phyloP scores from a whole-genome alignment of 2,113 vertebrate species.

The Fulmarus glacialis region DNA sequence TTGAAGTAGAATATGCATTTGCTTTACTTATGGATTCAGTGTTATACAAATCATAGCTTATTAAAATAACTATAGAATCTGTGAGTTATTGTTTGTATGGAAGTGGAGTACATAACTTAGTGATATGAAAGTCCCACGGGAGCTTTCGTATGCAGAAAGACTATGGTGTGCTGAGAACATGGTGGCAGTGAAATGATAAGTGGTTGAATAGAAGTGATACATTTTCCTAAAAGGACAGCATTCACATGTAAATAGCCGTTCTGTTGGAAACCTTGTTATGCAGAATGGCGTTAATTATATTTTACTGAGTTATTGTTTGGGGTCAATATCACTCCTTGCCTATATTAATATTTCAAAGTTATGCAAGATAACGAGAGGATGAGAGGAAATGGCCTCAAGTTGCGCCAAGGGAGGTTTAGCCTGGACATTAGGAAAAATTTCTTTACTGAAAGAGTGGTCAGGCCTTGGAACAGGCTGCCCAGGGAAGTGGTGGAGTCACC shows the following conservation, averaged over 20 bases:
- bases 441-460: too few species aligned
- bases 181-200: neutral
- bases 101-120: neutral
- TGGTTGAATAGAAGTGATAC: neutral
- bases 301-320: neutral
- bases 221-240: neutral
- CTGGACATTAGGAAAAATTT: too few species aligned
- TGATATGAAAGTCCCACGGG: neutral
- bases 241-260: neutral
- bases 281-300: neutral
- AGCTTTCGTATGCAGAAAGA: neutral
- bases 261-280: neutral
- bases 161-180: neutral
- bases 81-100: slow-evolving; percentile 45
- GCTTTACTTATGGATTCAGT: slow-evolving; percentile 11
- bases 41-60: slow-evolving; percentile 19
- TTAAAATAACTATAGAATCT: slow-evolving; percentile 54
- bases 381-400: too few species aligned
- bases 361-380: too few species aligned
- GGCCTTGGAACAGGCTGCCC: too few species aligned
- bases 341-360: neutral
- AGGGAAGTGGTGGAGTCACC: too few species aligned
- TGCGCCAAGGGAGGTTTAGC: too few species aligned
- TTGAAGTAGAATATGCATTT: slow-evolving; percentile 12
- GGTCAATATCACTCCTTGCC: neutral